Conservation (phyloP, 1,140 invertebrate species). For the Mycetomoellerius zeteki region DNA sequence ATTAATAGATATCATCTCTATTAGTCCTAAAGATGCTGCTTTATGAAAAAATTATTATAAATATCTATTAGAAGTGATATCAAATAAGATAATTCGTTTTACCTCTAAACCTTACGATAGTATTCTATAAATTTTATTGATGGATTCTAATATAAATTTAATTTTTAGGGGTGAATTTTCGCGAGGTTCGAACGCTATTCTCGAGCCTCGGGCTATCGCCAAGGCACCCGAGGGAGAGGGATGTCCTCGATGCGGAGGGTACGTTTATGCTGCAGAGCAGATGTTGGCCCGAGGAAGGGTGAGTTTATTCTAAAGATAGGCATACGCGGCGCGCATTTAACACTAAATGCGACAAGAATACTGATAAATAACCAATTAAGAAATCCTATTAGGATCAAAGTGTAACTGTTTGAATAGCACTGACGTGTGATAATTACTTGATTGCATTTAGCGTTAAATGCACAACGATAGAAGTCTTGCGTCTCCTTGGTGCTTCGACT, state of each 20-base stretch:
- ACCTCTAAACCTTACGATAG: not conserved
- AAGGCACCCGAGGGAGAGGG: slow-evolving; percentile 95
- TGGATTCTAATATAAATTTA: not conserved
- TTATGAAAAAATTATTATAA: not conserved
- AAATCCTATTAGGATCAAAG: slow-evolving; percentile 9
- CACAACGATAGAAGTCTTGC: slow-evolving; percentile 16
- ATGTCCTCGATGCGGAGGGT: slow-evolving; percentile 96
- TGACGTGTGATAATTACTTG: not conserved
- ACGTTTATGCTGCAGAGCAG: slow-evolving; percentile 97
- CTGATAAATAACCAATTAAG: not conserved
- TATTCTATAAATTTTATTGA: not conserved
- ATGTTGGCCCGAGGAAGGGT: slow-evolving; percentile 96
- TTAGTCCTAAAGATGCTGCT: not conserved
- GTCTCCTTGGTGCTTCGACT: slow-evolving; percentile 57
- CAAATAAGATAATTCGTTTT: not conserved
- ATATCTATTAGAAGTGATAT: not conserved
- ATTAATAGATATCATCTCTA: not conserved
- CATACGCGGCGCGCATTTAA: not conserved
- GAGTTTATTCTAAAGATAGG: slow-evolving; percentile 84
- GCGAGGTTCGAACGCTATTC: slow-evolving; percentile 87
- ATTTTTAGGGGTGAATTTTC: slow-evolving; percentile 73
- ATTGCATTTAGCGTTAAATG: slow-evolving; percentile 34
- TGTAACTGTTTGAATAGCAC: not conserved
- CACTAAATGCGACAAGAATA: slow-evolving; percentile 31
- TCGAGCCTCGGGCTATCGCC: slow-evolving; percentile 92